Conservation (phyloP, 92 coral and sea anemone genomes). For the Muricea muricata region DNA sequence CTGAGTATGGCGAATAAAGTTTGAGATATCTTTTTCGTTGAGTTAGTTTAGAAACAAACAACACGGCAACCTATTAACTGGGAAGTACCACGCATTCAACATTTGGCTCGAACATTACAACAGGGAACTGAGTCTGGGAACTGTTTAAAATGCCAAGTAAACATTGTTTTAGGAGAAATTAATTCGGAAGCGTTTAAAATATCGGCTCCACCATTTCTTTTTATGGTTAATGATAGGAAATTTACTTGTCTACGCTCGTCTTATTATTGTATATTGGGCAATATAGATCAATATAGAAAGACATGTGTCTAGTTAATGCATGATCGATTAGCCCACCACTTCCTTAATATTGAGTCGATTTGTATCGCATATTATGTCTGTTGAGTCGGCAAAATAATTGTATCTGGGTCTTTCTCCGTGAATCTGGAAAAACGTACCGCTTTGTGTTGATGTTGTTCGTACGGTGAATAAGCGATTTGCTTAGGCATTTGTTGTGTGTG, state of each 20-base stretch:
- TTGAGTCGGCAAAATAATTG: background rate
- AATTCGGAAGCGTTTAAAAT: background rate
- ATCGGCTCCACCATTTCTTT: background rate
- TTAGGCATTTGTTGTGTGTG: no score
- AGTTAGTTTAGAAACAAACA: no score
- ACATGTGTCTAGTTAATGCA: background rate
- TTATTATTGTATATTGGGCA: conserved; percentile 4
- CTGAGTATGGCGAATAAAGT: no score
- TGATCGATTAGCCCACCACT: background rate
- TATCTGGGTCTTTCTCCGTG: background rate
- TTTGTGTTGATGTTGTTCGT: no score
- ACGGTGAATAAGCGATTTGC: no score
- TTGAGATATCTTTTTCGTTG: no score
- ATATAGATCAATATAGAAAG: background rate
- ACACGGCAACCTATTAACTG: no score
- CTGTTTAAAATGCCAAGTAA: background rate
- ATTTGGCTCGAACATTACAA: no score
- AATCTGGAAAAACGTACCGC: no score
- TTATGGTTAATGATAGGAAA: background rate
- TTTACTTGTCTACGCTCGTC: background rate
- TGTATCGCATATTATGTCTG: background rate
- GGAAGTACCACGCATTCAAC: no score
- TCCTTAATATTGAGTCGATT: background rate
- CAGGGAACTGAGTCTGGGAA: no score
- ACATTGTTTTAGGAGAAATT: background rate